Percentiles rank a stretch among this genome's conserved stretches.
Conservation (phyloP, 2,113 vertebrate genomes). For the Glaucidium brasilianum region DNA sequence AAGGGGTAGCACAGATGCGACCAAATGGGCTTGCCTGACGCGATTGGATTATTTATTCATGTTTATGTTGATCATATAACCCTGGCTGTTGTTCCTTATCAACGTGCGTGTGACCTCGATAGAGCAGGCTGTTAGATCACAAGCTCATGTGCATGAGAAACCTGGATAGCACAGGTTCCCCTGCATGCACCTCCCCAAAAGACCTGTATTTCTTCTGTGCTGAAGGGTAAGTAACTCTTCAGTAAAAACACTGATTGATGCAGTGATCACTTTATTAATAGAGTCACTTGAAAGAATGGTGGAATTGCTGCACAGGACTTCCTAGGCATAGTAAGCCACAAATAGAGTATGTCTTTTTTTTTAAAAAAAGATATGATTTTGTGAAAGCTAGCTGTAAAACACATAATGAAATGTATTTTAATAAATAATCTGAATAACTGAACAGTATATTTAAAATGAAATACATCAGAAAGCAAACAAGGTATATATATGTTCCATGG, state of each 20-base stretch:
- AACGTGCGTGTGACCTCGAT: fast-evolving
- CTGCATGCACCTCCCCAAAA: background rate
- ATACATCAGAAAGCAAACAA: background rate
- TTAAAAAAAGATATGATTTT: background rate
- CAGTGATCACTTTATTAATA: background rate
- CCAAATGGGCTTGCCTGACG: background rate
- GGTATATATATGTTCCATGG: background rate
- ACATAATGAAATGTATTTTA: background rate
- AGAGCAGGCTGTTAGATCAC: background rate
- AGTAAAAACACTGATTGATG: background rate
- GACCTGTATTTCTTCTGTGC: background rate
- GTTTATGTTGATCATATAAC: background rate
- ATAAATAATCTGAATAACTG: background rate
- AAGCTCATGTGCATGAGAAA: background rate
- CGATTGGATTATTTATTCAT: background rate
- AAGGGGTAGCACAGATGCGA: background rate
- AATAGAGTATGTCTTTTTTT: background rate
- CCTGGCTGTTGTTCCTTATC: background rate
- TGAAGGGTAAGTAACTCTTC: background rate
- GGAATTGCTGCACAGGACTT: background rate
- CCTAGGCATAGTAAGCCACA: background rate
- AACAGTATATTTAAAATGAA: background rate
- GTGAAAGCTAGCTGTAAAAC: background rate
- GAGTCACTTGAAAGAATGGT: background rate
- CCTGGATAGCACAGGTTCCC: background rate